Base-by-base conservation (phyloP, 1,140 invertebrate species). In the Cydia fagiglandana region DNA sequence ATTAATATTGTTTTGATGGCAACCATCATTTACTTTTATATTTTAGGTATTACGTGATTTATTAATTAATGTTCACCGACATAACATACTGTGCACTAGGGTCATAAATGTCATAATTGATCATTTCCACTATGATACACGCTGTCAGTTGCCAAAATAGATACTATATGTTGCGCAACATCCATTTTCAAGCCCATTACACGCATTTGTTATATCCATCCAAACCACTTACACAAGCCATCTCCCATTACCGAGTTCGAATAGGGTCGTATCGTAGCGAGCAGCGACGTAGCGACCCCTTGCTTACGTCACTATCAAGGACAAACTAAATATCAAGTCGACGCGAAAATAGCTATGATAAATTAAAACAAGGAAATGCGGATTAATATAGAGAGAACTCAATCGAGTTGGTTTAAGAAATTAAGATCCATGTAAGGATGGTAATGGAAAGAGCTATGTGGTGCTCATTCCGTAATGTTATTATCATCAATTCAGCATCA, bases 261-360 rank as follows among this genome's bases (percentile, higher is more conserved):
- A 41, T 70, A 13, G 34, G 66, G 66, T 70, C 9, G 66, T n/a
- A n/a, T n/a, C n/a, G n/a, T n/a, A n/a, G n/a, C n/a, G n/a, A n/a
- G n/a, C n/a, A n/a, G n/a, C n/a, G n/a, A n/a, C n/a, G n/a, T 70
- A 34, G 13, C 66, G 34, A 61, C 66, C 66, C 34, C 66, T 70
- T 7, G 64, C 15, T 70, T 70, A 30, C 66, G 66, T 70, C 64
- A 68, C 64, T 68, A 34, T 34, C 66, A 68, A 68, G 66, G 66
- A 17, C 34, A 24, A 70, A 41, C 38, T 20, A 70, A 70, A 70
- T 61, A 45, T 41, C n/a, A 41, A 70, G 66, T 45, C 28, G 2
- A 70, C 20, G 17, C 66, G 15, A 70, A 70, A 68, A 70, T 70
- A 20, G 66, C 6, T 38, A 9, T 61, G 56, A 61, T n/a, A 61